Percentiles rank a stretch among this genome's conserved stretches.
phyloP scores from a whole-genome alignment of 2,113 vertebrate species.

The Aptenodytes patagonicus region DNA sequence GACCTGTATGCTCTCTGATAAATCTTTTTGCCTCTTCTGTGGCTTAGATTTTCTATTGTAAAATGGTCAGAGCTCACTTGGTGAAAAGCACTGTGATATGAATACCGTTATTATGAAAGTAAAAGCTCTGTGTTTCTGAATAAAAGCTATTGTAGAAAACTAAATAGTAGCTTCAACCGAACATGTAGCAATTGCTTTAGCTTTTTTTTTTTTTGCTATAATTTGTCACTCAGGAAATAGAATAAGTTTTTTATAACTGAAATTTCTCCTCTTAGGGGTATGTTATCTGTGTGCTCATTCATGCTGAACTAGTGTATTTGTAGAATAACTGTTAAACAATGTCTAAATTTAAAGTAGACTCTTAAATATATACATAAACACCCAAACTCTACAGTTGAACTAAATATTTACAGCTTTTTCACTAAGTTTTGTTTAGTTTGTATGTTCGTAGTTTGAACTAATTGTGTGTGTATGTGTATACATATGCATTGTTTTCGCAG shows the following conservation, averaged over 20 bases:
- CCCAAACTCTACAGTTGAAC: neutral
- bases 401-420: neutral
- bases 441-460: neutral
- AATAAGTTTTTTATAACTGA: neutral
- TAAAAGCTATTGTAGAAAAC: neutral
- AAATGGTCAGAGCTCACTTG: neutral
- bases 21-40: neutral
- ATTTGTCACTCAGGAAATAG: neutral
- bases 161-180: neutral
- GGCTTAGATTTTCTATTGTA: neutral
- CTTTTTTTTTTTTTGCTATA: neutral
- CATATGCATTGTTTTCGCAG: neutral
- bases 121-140: neutral
- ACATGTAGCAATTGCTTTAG: neutral
- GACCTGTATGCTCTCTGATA: neutral
- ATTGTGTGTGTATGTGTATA: neutral
- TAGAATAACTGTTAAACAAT: neutral
- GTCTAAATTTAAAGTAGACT: neutral
- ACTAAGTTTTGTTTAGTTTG: neutral
- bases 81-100: neutral
- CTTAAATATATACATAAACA: neutral
- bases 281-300: neutral
- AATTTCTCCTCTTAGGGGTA: neutral
- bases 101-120: neutral
- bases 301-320: neutral